These are phyloP conservation scores for Yponomeuta plumbellus DNA, from an alignment of 2,888 invertebrate genomes.

Conservation along the genomic window DNA sequence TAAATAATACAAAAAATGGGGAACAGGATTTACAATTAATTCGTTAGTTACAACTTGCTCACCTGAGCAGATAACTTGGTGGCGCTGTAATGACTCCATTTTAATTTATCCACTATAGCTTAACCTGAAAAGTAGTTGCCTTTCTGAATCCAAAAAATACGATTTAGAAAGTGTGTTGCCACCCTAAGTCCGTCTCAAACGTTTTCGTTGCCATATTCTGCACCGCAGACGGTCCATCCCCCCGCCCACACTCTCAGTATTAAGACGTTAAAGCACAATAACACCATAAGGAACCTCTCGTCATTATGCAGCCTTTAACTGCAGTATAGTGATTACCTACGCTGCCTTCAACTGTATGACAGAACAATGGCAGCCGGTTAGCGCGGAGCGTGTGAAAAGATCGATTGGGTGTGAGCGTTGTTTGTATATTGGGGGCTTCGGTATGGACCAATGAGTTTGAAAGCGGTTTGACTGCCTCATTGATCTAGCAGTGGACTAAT, in stretches of 20 bases:
- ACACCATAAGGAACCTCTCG: conserved; percentile 1
- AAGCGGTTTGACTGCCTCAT: background rate
- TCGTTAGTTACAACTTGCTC: too few relatives aligned
- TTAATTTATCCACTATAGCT: too few relatives aligned
- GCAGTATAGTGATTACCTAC: background rate
- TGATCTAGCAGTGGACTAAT: too few relatives aligned
- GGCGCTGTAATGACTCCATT: too few relatives aligned
- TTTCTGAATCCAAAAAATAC: too few relatives aligned
- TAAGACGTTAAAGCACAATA: background rate
- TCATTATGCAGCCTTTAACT: background rate
- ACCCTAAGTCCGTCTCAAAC: background rate
- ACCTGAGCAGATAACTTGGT: too few relatives aligned
- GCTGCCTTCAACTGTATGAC: background rate
- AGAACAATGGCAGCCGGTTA: background rate
- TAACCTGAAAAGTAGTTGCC: too few relatives aligned
- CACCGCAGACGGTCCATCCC: background rate
- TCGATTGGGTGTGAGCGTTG: background rate
- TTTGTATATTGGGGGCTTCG: background rate
- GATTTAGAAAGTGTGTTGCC: background rate
- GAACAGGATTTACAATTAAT: too few relatives aligned
- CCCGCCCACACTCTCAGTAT: background rate
- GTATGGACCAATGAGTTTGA: background rate
- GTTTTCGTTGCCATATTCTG: background rate
- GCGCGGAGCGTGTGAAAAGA: background rate
- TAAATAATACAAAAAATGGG: too few relatives aligned